Base-by-base conservation (phyloP, 2,888 invertebrate genomes). In the Epinotia demarniana region DNA sequence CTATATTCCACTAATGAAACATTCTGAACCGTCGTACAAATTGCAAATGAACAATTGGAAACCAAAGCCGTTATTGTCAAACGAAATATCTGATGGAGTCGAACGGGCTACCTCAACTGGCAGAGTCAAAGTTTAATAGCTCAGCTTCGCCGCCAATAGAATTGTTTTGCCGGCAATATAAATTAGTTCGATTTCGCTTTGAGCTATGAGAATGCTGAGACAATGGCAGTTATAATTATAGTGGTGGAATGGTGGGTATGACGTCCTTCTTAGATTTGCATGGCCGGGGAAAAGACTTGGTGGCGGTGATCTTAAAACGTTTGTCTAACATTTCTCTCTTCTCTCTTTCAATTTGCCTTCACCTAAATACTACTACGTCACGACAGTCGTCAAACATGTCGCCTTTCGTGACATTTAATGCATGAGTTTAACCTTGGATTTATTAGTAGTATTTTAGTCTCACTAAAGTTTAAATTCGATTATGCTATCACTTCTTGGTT, bases 131-230 rank as follows among this genome's bases (percentile, higher is more conserved):
- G 66, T 66, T 75, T 61, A 71, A 70, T 57, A 18, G 55, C 70
- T 39, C 62, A n/a, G 43, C 23, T 66, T 19, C 57, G 33, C 60
- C 12, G 75, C 71, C 71, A 75, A 71, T 66, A 49, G 64, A 66
- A 75, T 75, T 75, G 71, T 71, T 75, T 75, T 46, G 43, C 55
- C 64, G 55, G 71, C 66, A 71, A 67, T 75, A 75, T 75, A 66
- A 75, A 75, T 75, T 75, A 71, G 66, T 71, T 75, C 13, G 71
- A 27, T 27, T 69, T 71, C 46, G 19, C 43, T 67, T 71, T 71
- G 71, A 61, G 43, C 57, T 68, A 49, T 19, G 60, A 66, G 67
- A 55, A 72, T 12, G 64, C 43, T 33, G 23, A 27, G 39, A 72
- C 64, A 43, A 39, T 72, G 67, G 63, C 8, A 49, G 53, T 19